Evolutionary conservation across 2,888 invertebrate species (phyloP), one percentile per base, ranked within the genome.

Genomic region (Sphaerophoria taeniata): DNA sequence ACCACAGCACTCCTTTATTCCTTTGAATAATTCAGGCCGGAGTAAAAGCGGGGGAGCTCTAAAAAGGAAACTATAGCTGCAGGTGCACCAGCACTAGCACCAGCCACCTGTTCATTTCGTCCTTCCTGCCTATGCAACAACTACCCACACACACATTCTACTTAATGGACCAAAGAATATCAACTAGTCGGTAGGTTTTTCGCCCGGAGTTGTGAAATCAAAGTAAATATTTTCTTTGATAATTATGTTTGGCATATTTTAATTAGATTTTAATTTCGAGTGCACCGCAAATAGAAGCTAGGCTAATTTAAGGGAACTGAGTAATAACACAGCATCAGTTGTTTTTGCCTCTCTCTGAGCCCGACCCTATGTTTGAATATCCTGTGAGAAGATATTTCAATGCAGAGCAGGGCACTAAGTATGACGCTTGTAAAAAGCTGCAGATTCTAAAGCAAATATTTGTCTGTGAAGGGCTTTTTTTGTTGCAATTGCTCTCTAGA

Each of bases 261-360:
- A 88, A 88, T 87, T 88, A 85, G 87, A 86, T 87, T 87, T 87
- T 88, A 88, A 88, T 87, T 80, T 82, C 75, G 81, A 84, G 87
- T 87, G 86, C 79, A 76, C 51, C 47, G 73, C 78, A 82, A 85
- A 84, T 73, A 85, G 56, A 56, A 69, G 58, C 24, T 24, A 56
- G 70, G 53, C 85, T 81, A 81, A 81, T 81, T 81, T 63, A 76
- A 39, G 33, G 11, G 76, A 16, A n/a, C 36, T 58, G 11, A 53
- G 9, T 24, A 0, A 4, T 45, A 24, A 7, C 6, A 9, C 2
- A 39, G 31, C 53, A n/a, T 9, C 47, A 5, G 24, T 43, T 43
- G 3, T 43, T 43, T 43, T 43, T 43, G 2, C 12, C 12, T 9
- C 12, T 43, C 9, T 9, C 12, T 6, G 9, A 34, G 12, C 36